Conservation (phyloP, 1,140 invertebrate species). For the Gerris buenoi region DNA sequence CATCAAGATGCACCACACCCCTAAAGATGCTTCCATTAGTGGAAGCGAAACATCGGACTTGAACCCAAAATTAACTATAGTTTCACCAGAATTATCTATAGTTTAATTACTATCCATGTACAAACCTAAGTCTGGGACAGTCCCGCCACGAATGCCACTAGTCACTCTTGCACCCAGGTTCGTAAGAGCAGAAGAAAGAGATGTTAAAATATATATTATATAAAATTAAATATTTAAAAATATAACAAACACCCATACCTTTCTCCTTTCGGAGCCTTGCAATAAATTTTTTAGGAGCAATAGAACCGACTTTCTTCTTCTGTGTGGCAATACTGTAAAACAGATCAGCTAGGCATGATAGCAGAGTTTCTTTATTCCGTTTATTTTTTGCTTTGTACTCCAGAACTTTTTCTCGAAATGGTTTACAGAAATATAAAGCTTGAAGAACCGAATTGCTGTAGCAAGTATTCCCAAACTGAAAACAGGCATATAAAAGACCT, state of each 20-base stretch:
- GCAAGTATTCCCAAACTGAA: constrained; percentile 99
- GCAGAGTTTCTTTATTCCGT: constrained; percentile 89
- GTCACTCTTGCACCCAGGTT: too few relatives aligned
- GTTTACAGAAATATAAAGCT: constrained; percentile 97
- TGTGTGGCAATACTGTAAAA: constrained; percentile 98
- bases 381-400: constrained; percentile 98
- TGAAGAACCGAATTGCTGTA: constrained; percentile 99
- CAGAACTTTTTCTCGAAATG: constrained; percentile 94
- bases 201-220: background rate
- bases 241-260: constrained; percentile 39
- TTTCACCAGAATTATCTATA: too few relatives aligned
- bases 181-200: too few relatives aligned
- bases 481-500: constrained; percentile 30
- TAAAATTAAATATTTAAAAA: background rate
- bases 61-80: too few relatives aligned
- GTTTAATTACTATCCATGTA: too few relatives aligned
- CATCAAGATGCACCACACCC: too few relatives aligned
- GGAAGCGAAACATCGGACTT: too few relatives aligned
- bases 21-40: too few relatives aligned
- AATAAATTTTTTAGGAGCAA: constrained; percentile 99
- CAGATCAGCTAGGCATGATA: constrained; percentile 94
- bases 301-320: constrained; percentile 98
- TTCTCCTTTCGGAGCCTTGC: constrained; percentile 95
- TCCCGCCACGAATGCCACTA: too few relatives aligned
- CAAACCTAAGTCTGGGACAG: too few relatives aligned